Evolutionary conservation across 1,140 invertebrate genomes (phyloP).

Genomic region (Macrostomum lignano): DNA sequence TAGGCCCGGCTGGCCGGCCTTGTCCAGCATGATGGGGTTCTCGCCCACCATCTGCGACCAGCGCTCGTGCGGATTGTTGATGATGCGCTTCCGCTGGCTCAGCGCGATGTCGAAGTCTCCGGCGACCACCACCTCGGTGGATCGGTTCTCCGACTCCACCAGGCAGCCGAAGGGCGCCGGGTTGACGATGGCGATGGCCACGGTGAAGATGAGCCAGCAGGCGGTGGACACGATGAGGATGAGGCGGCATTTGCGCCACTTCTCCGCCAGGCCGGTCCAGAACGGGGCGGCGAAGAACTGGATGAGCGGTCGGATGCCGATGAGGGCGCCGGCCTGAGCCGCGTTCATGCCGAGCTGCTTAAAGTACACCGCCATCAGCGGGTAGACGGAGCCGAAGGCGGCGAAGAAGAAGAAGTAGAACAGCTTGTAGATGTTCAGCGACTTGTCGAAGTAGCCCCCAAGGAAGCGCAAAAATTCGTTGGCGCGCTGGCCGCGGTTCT

Average conservation of each 20-base stretch:
- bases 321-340: constrained; percentile 57
- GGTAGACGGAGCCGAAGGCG: constrained; percentile 86
- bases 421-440: constrained; percentile 62
- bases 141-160: constrained; percentile 35
- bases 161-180: constrained; percentile 61
- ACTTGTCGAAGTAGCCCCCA: too few relatives aligned
- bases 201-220: constrained; percentile 80
- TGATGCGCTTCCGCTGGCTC: not conserved
- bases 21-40: constrained; percentile 9
- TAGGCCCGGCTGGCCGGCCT: constrained; percentile 40
- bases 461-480: too few relatives aligned
- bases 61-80: not conserved
- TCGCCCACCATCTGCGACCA: not conserved
- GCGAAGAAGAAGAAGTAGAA: constrained; percentile 99
- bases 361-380: constrained; percentile 88
- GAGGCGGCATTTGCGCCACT: constrained; percentile 32
- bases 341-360: constrained; percentile 92
- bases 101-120: not conserved
- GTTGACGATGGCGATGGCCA: constrained; percentile 71
- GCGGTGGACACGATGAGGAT: constrained; percentile 61
- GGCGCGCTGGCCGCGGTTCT: too few relatives aligned
- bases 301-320: constrained; percentile 50
- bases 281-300: constrained; percentile 90
- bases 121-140: constrained; percentile 1
- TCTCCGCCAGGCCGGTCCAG: constrained; percentile 73